Evolutionary conservation across 2,113 vertebrate species (phyloP), one percentile per base, ranked within the genome.

Genomic region (Thomomys bottae): DNA sequence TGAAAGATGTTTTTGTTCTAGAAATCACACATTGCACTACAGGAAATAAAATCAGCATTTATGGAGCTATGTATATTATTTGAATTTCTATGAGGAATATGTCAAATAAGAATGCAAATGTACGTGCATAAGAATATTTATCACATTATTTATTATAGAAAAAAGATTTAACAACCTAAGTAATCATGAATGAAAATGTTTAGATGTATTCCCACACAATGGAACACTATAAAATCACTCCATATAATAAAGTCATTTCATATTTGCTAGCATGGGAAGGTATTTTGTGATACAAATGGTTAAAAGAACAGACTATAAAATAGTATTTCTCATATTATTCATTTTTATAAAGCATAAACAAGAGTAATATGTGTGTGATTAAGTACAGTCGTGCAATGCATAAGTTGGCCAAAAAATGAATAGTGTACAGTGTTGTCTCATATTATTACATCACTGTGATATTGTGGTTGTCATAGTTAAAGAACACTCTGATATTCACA

Each of bases 311-410:
- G 17, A 83, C 61, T 57, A 40, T 64, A 84, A 49, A 49, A 72
- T 59, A 42, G 6, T n/a, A 38, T 9, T 17, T 82, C 24, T 72
- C 24, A 2, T 80, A 71, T 68, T 88, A 61, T 28, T 45, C 77
- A 75, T 57, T 93, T 93, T 68, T 42, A 32, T 66, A 87, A 88
- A 87, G 84, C n/a, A 42, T 49, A 49, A 49, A 49, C 49, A 79
- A 1, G 87, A 72, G 72, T 23, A 63, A 70, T 49, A 8, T 32
- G 9, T 71, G 2, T 17, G 1, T 36, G 59, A 59, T 75, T 45
- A 86, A 70, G 20, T 71, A 54, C 32, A 83, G 12, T 15, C 30
- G 34, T 83, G 42, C 6, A 34, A 8, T 34, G 14, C 32, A 28
- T 42, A 28, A 54, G 23, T 68, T 83, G 40, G 21, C 15, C 14